Conservation (phyloP, 2,888 invertebrate species). For the Lamproptera curius region DNA sequence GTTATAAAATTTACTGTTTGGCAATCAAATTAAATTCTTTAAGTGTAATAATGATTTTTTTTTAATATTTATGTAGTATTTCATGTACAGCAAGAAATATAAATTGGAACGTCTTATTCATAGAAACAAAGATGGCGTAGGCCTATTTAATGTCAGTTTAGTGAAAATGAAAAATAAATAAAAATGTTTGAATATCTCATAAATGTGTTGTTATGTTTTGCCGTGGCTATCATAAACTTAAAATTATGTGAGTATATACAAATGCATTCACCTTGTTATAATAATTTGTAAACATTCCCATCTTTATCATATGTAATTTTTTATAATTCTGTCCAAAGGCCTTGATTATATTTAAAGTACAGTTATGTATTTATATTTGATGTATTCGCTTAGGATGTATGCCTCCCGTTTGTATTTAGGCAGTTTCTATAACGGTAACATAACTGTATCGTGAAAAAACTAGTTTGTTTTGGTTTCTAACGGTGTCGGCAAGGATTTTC, state of each 20-base stretch:
- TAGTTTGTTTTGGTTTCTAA: conserved; percentile 14
- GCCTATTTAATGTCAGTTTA: conserved; percentile 53
- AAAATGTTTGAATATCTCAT: conserved; percentile 57
- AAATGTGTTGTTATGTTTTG: conserved; percentile 48
- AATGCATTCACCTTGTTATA: not conserved
- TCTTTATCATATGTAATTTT: conserved; percentile 18
- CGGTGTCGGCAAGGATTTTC: conserved; percentile 10
- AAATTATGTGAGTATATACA: conserved; percentile 54
- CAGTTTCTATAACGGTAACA: not conserved
- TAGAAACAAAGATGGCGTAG: conserved; percentile 63
- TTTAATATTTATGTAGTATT: no score
- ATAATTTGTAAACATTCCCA: no score
- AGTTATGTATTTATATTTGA: conserved; percentile 13
- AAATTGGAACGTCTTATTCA: conserved; percentile 30
- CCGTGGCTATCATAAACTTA: conserved; percentile 39
- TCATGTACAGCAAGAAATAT: no score
- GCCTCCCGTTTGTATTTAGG: not conserved
- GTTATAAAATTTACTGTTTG: no score
- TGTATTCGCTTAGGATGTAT: not conserved
- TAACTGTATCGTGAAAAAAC: not conserved
- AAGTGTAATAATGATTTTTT: no score
- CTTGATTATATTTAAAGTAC: conserved; percentile 18
- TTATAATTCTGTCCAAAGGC: conserved; percentile 16
- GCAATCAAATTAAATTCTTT: no score
- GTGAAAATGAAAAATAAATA: conserved; percentile 67